Conservation (phyloP, 1,140 invertebrate species). For the Colletes gigas region DNA sequence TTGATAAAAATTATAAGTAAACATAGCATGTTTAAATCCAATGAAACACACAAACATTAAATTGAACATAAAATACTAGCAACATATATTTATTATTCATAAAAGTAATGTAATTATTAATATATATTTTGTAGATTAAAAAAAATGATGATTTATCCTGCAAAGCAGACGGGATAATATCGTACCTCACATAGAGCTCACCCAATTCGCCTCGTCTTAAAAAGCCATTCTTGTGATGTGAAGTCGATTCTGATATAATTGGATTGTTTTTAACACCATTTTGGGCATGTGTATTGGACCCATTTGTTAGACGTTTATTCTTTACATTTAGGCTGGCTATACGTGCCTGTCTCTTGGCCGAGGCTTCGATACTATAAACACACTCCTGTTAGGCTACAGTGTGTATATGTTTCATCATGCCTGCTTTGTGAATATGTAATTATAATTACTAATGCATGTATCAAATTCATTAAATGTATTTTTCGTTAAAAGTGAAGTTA, state of each 20-base stretch:
- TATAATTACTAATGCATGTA: conserved; percentile 42
- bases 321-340: conserved; percentile 76
- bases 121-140: conserved; percentile 21
- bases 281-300: conserved; percentile 74
- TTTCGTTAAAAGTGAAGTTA: conserved; percentile 1
- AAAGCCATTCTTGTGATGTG: conserved; percentile 78
- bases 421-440: conserved; percentile 47
- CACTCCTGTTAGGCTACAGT: conserved; percentile 71
- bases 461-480: conserved; percentile 29
- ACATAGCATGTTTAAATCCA: not conserved
- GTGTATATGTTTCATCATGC: conserved; percentile 51
- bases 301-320: conserved; percentile 78
- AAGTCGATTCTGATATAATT: conserved; percentile 73
- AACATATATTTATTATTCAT: conserved; percentile 24
- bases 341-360: conserved; percentile 75
- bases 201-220: conserved; percentile 80
- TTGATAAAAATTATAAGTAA: not conserved
- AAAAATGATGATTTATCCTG: conserved; percentile 48
- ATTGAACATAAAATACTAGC: conserved; percentile 1
- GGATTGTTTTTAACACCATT: conserved; percentile 71
- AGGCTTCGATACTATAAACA: conserved; percentile 79
- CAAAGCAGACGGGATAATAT: conserved; percentile 75
- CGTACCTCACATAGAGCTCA: conserved; percentile 81
- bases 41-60: conserved; percentile 15
- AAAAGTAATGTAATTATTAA: conserved; percentile 5